Evolutionary conservation across 2,797 vertebrate species (phyloP).

Genomic region (Columba guinea): DNA sequence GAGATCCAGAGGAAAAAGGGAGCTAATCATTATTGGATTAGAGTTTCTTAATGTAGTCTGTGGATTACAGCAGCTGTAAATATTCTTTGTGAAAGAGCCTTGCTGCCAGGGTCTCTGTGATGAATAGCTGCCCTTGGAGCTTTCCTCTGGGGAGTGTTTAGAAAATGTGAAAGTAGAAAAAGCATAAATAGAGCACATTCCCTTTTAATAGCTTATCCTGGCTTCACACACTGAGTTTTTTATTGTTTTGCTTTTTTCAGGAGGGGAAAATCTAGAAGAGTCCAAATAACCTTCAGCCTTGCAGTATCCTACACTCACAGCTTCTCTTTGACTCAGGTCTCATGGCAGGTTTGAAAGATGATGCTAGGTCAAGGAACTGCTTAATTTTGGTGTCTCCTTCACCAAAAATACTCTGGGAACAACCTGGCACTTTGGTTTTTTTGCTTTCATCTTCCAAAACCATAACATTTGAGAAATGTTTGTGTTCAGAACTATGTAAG

Average conservation of each 20-base stretch:
- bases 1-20: neutral
- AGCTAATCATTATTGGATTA: constrained; percentile 51
- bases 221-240: neutral
- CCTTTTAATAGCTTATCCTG: neutral
- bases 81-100: constrained; percentile 31
- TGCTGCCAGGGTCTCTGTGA: neutral
- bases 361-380: neutral
- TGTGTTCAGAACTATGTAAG: neutral
- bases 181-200: neutral
- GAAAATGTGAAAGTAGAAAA: constrained; percentile 18
- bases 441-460: neutral
- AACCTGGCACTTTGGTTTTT: neutral
- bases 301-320: neutral
- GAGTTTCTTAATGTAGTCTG: constrained; percentile 33
- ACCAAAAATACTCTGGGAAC: neutral
- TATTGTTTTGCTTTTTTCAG: neutral
- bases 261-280: neutral
- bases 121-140: constrained; percentile 40
- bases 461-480: accelerated
- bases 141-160: neutral
- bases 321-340: neutral
- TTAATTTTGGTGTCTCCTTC: neutral
- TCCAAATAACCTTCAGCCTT: neutral
- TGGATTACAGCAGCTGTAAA: constrained; percentile 59
- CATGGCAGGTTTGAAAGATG: neutral